These are phyloP conservation scores for Graphium colonna DNA, from an alignment of 2,888 invertebrate species.

Conservation along the genomic window DNA sequence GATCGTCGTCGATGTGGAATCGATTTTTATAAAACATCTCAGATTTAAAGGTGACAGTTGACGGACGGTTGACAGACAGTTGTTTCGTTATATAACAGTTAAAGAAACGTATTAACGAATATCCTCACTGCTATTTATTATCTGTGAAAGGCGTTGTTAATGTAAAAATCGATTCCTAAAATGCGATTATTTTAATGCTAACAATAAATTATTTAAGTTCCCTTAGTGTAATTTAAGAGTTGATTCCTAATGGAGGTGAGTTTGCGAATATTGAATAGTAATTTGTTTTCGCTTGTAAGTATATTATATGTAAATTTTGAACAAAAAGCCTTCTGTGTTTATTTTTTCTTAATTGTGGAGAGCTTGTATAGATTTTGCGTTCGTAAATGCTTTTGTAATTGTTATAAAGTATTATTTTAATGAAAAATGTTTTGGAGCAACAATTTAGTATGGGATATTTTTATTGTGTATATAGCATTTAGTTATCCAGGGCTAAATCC, in stretches of 20 bases:
- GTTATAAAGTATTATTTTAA: constrained; percentile 39
- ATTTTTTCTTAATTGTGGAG: constrained; percentile 49
- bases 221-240: constrained; percentile 42
- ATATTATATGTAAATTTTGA: constrained; percentile 75
- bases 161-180: constrained; percentile 18
- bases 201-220: constrained; percentile 40
- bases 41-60: too few relatives aligned
- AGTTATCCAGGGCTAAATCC: constrained; percentile 73
- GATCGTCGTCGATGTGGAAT: constrained; percentile 6
- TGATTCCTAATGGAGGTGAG: constrained; percentile 33
- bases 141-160: background rate
- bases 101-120: background rate
- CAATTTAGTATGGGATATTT: constrained; percentile 48
- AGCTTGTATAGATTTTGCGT: constrained; percentile 64
- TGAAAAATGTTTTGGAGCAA: constrained; percentile 34
- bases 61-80: background rate
- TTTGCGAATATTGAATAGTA: constrained; percentile 48
- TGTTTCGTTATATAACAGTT: background rate
- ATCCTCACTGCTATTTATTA: too few relatives aligned
- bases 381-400: constrained; percentile 51
- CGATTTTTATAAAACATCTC: constrained; percentile 3
- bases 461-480: constrained; percentile 74
- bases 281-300: constrained; percentile 68
- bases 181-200: constrained; percentile 19
- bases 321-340: constrained; percentile 45